Percentiles rank a stretch among this genome's conserved stretches.
phyloP scores from a whole-genome alignment of 1,140 invertebrate species.

The Dysdera silvatica region DNA sequence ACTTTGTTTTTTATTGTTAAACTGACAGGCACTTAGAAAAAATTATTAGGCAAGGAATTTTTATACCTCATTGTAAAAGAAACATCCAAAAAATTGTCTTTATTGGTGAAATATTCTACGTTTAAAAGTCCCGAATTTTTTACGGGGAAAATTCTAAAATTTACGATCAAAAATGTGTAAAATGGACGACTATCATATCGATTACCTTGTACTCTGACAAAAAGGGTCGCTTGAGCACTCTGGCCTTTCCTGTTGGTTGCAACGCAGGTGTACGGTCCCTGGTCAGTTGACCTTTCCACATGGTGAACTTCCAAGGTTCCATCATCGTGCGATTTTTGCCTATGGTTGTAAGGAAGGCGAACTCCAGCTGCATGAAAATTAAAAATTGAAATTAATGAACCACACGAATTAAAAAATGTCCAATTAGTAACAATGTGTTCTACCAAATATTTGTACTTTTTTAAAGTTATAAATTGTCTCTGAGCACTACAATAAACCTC shows the following conservation, averaged over 20 bases:
- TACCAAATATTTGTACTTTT: neutral
- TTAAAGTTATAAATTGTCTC: neutral
- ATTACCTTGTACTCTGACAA: slow-evolving; percentile 94
- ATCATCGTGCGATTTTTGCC: slow-evolving; percentile 88
- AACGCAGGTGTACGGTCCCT: slow-evolving; percentile 89
- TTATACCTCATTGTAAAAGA: too few species aligned
- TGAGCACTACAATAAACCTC: too few species aligned
- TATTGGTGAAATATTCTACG: too few species aligned
- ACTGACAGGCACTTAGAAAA: too few species aligned
- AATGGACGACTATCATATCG: too few species aligned
- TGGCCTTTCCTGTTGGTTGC: slow-evolving; percentile 84
- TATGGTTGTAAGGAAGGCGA: slow-evolving; percentile 83
- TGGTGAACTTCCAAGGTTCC: slow-evolving; percentile 90
- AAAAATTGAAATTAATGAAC: neutral
- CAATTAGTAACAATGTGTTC: neutral
- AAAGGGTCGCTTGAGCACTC: slow-evolving; percentile 71
- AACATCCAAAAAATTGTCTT: too few species aligned
- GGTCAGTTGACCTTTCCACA: slow-evolving; percentile 82
- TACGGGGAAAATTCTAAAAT: too few species aligned
- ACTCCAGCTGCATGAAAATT: slow-evolving; percentile 51
- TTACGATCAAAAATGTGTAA: too few species aligned
- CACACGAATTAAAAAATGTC: neutral
- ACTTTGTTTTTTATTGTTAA: too few species aligned
- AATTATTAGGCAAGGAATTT: too few species aligned
- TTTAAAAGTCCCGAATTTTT: too few species aligned